These are phyloP conservation scores for Alviniconcha strummeri DNA, from an alignment of 2,888 invertebrate species.

Conservation along the genomic window DNA sequence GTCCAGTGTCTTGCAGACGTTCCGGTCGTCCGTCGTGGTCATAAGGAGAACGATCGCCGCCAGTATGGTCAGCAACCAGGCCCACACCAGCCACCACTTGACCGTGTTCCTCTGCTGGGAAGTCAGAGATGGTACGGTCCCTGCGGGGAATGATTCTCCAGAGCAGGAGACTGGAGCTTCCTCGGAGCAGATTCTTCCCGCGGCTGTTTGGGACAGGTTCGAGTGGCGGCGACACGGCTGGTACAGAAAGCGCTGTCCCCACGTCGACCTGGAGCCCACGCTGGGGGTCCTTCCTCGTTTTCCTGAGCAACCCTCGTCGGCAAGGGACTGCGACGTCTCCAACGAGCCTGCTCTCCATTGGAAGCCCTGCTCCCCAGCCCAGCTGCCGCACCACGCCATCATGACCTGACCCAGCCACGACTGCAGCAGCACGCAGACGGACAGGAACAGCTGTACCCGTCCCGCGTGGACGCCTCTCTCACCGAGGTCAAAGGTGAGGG, in stretches of 20 bases:
- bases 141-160: neutral
- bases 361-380: neutral
- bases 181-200: neutral
- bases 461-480: slow-evolving; percentile 3
- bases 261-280: neutral
- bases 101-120: neutral
- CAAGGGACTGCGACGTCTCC: neutral
- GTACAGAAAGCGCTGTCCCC: neutral
- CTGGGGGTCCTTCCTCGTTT: neutral
- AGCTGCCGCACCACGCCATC: neutral
- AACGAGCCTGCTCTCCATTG: neutral
- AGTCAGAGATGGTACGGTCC: neutral
- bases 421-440: slow-evolving; percentile 3
- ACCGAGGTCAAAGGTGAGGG: slow-evolving; percentile 18
- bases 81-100: slow-evolving; percentile 26
- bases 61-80: slow-evolving; percentile 17
- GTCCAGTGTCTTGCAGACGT: slow-evolving; percentile 2
- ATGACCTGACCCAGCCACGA: slow-evolving; percentile 26
- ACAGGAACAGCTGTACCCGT: slow-evolving; percentile 11
- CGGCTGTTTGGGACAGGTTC: neutral
- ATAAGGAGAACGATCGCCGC: slow-evolving; percentile 10
- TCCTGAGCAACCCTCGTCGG: neutral
- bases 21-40: neutral
- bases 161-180: neutral
- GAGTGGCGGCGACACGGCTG: slow-evolving; percentile 10